Percentiles rank a stretch among this genome's conserved stretches.
These are phyloP conservation scores for Agonum fuliginosum DNA, from an alignment of 2,888 invertebrate species.

Conservation along the genomic window DNA sequence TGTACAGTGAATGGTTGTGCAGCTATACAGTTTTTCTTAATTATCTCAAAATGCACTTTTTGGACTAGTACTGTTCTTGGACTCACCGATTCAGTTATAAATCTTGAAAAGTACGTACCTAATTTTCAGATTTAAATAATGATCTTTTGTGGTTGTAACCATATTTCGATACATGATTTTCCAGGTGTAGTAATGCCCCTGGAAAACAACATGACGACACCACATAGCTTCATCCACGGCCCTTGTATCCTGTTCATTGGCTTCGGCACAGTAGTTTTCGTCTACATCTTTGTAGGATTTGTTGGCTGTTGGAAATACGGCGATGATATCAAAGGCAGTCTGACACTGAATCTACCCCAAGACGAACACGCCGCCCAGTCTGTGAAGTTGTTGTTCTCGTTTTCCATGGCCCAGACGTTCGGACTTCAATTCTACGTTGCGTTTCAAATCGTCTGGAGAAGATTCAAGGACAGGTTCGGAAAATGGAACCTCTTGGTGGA, in stretches of 20 bases:
- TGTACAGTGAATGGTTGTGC: no score
- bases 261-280: slow-evolving; percentile 88
- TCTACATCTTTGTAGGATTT: slow-evolving; percentile 93
- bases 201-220: slow-evolving; percentile 97
- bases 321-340: slow-evolving; percentile 84
- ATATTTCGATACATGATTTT: background rate
- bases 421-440: slow-evolving; percentile 98
- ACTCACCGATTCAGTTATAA: no score
- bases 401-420: slow-evolving; percentile 95
- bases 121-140: no score
- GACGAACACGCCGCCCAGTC: slow-evolving; percentile 81
- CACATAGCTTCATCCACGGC: slow-evolving; percentile 91
- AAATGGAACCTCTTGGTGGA: slow-evolving; percentile 82
- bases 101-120: no score
- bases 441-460: slow-evolving; percentile 96
- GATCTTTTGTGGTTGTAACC: no score
- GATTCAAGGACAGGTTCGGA: slow-evolving; percentile 82
- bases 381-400: slow-evolving; percentile 89
- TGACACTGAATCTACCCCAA: slow-evolving; percentile 89
- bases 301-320: slow-evolving; percentile 95
- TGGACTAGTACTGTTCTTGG: no score
- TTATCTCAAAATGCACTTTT: no score
- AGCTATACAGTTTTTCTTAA: no score
- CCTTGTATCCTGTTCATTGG: slow-evolving; percentile 93
- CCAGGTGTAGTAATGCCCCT: slow-evolving; percentile 89